phyloP scores from a whole-genome alignment of 2,797 vertebrate genomes.

The Anas flavirostris region DNA sequence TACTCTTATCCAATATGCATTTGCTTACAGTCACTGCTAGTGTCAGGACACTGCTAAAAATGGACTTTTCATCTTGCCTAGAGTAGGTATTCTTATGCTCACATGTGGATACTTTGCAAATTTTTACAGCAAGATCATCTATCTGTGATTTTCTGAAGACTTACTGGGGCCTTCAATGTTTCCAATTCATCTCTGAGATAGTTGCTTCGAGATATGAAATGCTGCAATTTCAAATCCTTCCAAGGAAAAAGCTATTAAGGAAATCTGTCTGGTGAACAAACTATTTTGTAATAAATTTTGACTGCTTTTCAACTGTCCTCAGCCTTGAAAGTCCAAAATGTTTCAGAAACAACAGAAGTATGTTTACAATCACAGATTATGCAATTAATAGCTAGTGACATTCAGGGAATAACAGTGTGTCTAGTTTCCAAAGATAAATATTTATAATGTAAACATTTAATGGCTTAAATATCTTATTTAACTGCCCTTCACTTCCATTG shows the following conservation, averaged over 20 bases:
- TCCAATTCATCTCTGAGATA: conserved; percentile 19
- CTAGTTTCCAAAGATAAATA: conserved; percentile 18
- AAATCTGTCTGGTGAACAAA: background rate
- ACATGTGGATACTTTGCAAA: background rate
- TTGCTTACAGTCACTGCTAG: background rate
- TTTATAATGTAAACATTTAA: conserved; percentile 34
- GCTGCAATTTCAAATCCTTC: conserved; percentile 27
- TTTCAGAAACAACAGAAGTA: background rate
- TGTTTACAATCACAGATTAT: conserved; percentile 16
- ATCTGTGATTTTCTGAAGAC: background rate
- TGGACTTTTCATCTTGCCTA: background rate
- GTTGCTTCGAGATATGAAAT: background rate
- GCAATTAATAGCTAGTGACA: conserved; percentile 42
- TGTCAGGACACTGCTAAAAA: background rate
- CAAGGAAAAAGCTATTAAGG: conserved; percentile 29
- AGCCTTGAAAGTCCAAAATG: conserved; percentile 8
- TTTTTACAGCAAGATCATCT: background rate
- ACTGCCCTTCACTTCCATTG: background rate
- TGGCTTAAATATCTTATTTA: conserved; percentile 32
- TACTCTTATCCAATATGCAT: background rate
- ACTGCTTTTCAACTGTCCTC: conserved; percentile 31
- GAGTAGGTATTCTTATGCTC: background rate
- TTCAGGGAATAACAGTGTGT: background rate
- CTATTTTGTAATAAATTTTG: conserved; percentile 39
- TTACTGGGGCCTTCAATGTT: background rate